Evolutionary conservation across 2,888 invertebrate genomes (phyloP), one percentile per base, ranked within the genome.

Genomic region (Ecliptopera silaceata): DNA sequence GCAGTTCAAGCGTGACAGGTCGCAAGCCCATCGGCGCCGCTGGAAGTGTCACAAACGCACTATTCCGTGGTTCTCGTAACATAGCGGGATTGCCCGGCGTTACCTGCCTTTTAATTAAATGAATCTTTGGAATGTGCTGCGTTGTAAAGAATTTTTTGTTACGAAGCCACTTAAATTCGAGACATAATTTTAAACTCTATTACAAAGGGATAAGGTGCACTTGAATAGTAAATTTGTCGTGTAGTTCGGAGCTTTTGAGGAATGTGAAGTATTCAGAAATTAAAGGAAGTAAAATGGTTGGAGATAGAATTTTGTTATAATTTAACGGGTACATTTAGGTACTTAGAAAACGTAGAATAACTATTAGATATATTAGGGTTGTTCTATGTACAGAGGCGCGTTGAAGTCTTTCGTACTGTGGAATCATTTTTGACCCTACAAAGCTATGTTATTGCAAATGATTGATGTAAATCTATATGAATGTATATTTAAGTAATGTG

Each of bases 101-200:
- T 79, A 79, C 77, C 80, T 77, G 79, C 22, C 70, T 63, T 70
- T 65, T 78, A 79, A 82, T 80, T 79, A 75, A 75, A 78, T 72
- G 74, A 65, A 78, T 80, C 72, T 71, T 56, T 61, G 72, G 82
- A 84, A 84, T 84, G 81, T 71, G 82, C 79, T 75, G 72, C 69
- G 74, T 77, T 72, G 72, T 69, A 70, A 61, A 62, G 61, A 59
- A 59, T 66, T 67, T 72, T 75, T 72, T 69, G 64, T 68, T 49
- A 49, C 51, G 53, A 54, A 60, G 38, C 57, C 53, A 63, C 51
- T 59, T 59, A 12, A 64, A 41, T 8, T 51, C 34, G 18, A 36
- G 52, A 55, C 34, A 41, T 52, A 12, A 69, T 59, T 64, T 47
- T 62, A n/a, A 18, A 67, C 68, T 56, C 52, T 72, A 69, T 6